These are phyloP conservation scores for Eupithecia vulgata DNA, from an alignment of 2,888 invertebrate genomes.

Conservation along the genomic window DNA sequence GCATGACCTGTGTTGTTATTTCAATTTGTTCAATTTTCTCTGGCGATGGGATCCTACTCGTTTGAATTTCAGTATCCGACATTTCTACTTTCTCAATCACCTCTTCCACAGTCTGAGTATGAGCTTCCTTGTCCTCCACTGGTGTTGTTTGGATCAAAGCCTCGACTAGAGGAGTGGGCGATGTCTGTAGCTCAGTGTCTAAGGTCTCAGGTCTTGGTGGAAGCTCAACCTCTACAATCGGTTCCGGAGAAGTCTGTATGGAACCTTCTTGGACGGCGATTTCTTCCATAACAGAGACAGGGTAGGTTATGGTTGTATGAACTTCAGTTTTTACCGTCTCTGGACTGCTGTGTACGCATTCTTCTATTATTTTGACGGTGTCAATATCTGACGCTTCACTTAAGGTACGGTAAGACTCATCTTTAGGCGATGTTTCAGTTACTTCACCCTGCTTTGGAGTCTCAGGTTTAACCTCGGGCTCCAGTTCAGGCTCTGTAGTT, in stretches of 20 bases:
- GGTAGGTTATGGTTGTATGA: conserved; percentile 81
- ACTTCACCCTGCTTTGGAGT: conserved; percentile 79
- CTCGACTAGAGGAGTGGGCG: conserved; percentile 78
- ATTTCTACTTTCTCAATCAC: conserved; percentile 71
- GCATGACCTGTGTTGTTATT: conserved; percentile 82
- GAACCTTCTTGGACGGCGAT: conserved; percentile 83
- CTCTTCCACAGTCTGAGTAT: conserved; percentile 73
- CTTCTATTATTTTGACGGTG: conserved; percentile 87
- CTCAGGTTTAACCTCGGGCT: conserved; percentile 61
- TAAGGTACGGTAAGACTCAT: conserved; percentile 85
- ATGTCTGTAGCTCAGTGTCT: conserved; percentile 81
- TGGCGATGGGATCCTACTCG: conserved; percentile 70
- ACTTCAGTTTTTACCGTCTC: conserved; percentile 74
- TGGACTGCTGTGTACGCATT: conserved; percentile 83
- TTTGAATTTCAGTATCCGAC: conserved; percentile 73
- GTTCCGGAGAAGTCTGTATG: conserved; percentile 85
- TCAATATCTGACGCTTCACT: conserved; percentile 84
- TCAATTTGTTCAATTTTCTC: conserved; percentile 72
- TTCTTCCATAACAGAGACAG: conserved; percentile 85
- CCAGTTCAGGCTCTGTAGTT: conserved; percentile 48
- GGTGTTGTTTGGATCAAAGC: conserved; percentile 86
- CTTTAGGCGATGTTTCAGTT: conserved; percentile 80
- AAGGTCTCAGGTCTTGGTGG: conserved; percentile 61
- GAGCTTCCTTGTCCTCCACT: conserved; percentile 68
- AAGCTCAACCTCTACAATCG: conserved; percentile 65